A percentile compares a stretch with the other conserved stretches of the same genome.
Evolutionary conservation across 1,140 invertebrate species (phyloP).

Genomic region (Lepidostoma basale): DNA sequence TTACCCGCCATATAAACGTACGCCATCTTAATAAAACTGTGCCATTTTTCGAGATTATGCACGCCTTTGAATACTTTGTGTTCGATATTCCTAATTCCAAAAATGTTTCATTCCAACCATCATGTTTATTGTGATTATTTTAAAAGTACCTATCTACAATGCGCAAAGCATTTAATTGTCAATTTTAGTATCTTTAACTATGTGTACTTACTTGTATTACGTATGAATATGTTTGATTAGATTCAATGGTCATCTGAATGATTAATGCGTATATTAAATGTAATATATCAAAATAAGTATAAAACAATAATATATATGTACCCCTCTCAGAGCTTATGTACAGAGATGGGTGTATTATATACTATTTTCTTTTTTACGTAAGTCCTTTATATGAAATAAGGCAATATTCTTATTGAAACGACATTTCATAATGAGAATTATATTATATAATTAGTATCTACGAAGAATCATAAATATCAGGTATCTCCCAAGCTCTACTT

Average conservation of each 20-base stretch:
- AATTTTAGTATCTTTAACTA: too few species aligned
- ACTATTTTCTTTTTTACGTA: neutral
- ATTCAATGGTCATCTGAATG: too few species aligned
- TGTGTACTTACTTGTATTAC: too few species aligned
- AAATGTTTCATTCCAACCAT: conserved; percentile 20
- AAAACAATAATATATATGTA: too few species aligned
- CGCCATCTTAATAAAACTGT: conserved; percentile 13
- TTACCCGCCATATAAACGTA: too few species aligned
- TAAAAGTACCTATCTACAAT: neutral
- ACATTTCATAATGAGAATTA: too few species aligned
- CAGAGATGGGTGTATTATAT: too few species aligned
- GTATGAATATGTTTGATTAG: too few species aligned
- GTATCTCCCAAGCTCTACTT: conserved; percentile 5
- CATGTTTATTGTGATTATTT: conserved; percentile 9
- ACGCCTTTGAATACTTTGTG: neutral
- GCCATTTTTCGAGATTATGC: neutral
- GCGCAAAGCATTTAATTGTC: neutral
- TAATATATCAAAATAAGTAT: too few species aligned
- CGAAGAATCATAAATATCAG: neutral
- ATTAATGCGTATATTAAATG: too few species aligned
- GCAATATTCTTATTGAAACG: neutral
- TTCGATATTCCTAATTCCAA: conserved; percentile 20
- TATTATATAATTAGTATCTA: too few species aligned
- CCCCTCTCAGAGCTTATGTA: too few species aligned
- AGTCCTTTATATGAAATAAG: neutral